Percentiles rank a stretch among this genome's conserved stretches.
phyloP scores from a whole-genome alignment of 2,797 vertebrate species.

The Sebastes taczanowskii region DNA sequence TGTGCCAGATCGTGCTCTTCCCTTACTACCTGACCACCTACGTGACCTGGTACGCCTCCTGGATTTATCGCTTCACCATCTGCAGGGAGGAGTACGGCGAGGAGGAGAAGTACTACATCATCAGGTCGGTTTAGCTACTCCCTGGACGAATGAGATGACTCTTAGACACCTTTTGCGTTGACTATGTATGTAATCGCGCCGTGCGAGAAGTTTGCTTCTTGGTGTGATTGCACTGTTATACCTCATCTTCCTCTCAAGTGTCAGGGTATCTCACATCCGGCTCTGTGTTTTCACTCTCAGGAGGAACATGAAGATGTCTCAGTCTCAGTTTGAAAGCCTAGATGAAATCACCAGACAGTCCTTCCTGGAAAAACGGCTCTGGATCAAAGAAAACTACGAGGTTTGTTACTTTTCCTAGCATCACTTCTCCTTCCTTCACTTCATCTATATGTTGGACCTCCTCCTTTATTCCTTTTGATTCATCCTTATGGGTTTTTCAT shows the following conservation, averaged over 20 bases:
- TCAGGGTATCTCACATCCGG: background rate
- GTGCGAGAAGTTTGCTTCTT: too few species aligned
- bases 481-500: background rate
- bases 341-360: slow-evolving; percentile 86
- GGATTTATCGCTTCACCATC: slow-evolving; percentile 93
- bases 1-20: slow-evolving; percentile 91
- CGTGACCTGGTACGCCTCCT: slow-evolving; percentile 87
- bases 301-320: slow-evolving; percentile 94
- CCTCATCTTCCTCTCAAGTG: background rate
- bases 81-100: slow-evolving; percentile 91
- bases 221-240: too few species aligned
- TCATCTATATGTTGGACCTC: background rate
- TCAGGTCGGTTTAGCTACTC: slow-evolving; percentile 73
- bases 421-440: background rate
- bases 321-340: slow-evolving; percentile 94
- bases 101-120: slow-evolving; percentile 92
- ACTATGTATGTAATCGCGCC: too few species aligned
- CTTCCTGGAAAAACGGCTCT: slow-evolving; percentile 90
- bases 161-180: too few species aligned
- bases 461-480: background rate
- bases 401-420: slow-evolving; percentile 69
- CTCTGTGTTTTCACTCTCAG: slow-evolving; percentile 65
- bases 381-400: slow-evolving; percentile 94
- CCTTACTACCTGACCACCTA: slow-evolving; percentile 90
- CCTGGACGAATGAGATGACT: too few species aligned